phyloP scores from a whole-genome alignment of 2,888 invertebrate species.

The Parnassius orleans region DNA sequence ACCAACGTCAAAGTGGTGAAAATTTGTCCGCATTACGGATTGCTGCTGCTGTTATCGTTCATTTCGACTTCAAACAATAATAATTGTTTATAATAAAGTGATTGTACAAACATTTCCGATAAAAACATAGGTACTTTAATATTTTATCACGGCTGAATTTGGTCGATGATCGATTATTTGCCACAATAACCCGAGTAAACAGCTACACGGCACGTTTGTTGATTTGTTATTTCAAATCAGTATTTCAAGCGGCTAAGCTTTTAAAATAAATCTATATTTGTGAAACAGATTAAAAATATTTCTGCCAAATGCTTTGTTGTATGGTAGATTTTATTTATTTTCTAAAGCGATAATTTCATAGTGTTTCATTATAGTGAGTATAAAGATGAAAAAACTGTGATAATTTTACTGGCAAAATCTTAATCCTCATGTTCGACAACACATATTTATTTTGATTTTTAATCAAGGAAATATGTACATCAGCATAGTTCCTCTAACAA shows the following conservation, averaged over 20 bases:
- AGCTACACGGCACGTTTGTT: conserved; percentile 6
- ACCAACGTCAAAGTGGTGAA: no score
- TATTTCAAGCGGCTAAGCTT: conserved; percentile 3
- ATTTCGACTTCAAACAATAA: no score
- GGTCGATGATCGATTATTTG: not conserved
- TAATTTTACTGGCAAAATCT: no score
- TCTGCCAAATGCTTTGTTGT: not conserved
- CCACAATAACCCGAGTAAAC: conserved; percentile 11
- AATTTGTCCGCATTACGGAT: no score
- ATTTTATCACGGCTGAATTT: not conserved
- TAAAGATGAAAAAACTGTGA: no score
- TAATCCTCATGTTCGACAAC: not conserved
- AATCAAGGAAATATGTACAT: no score
- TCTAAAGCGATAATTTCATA: not conserved
- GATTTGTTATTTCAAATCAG: conserved; percentile 9
- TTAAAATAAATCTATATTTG: not conserved
- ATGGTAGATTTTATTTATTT: not conserved
- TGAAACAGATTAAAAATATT: not conserved
- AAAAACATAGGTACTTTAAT: not conserved
- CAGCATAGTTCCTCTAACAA: no score
- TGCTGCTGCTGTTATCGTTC: no score
- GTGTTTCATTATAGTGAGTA: no score
- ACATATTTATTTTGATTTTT: no score
- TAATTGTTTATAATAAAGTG: no score
- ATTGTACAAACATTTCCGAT: no score